Evolutionary conservation across 2,888 invertebrate species (phyloP).

Genomic region (Deilephila elpenor): DNA sequence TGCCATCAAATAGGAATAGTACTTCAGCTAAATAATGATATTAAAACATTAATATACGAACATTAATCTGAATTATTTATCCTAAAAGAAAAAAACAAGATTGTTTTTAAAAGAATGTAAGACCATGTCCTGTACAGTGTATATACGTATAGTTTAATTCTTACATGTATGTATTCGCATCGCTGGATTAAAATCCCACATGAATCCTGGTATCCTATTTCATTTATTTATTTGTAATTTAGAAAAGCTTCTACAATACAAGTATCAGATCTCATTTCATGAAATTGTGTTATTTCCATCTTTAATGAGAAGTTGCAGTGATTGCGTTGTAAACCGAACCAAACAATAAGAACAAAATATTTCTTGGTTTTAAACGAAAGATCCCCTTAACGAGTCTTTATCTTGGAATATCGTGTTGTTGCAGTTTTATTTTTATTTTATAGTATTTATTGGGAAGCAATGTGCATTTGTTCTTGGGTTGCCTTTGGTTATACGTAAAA

Average conservation of each 20-base stretch:
- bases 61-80: too few relatives aligned
- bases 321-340: constrained; percentile 2
- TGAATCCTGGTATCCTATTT: neutral
- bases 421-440: neutral
- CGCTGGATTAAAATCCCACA: neutral
- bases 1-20: too few relatives aligned
- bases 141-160: neutral
- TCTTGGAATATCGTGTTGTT: constrained; percentile 1
- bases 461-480: neutral
- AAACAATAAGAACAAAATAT: constrained; percentile 11
- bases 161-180: neutral
- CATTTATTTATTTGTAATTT: neutral
- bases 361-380: constrained; percentile 8
- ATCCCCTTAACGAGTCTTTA: constrained; percentile 14
- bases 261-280: constrained; percentile 13
- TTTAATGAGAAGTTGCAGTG: constrained; percentile 17
- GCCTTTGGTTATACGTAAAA: neutral
- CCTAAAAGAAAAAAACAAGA: too few relatives aligned
- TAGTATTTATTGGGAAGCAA: neutral
- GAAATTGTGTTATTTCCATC: constrained; percentile 22
- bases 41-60: too few relatives aligned
- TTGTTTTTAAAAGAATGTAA: too few relatives aligned
- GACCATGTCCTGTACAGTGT: too few relatives aligned
- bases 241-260: neutral
- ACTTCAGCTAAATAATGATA: too few relatives aligned